Conservation (phyloP, 2,113 vertebrate genomes). For the Gulo gulo region DNA sequence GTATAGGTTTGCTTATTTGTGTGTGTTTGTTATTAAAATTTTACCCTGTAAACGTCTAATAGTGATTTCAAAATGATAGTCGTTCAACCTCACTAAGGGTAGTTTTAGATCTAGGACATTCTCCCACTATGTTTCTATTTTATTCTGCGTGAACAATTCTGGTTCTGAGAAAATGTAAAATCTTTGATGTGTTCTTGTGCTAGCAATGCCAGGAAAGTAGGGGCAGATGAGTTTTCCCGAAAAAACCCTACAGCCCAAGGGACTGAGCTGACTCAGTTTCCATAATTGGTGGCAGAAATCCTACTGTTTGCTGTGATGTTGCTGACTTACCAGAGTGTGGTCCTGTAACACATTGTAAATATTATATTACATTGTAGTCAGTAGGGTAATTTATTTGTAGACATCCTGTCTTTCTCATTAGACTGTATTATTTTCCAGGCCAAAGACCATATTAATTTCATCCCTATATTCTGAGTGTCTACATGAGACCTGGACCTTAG, state of each 20-base stretch:
- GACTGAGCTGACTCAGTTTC: not conserved
- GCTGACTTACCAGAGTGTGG: not conserved
- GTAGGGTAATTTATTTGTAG: not conserved
- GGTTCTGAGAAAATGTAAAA: not conserved
- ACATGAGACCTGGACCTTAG: not conserved
- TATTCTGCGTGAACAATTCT: conserved; percentile 17
- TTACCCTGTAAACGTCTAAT: not conserved
- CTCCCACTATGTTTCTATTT: conserved; percentile 10
- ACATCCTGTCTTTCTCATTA: not conserved
- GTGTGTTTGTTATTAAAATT: not conserved
- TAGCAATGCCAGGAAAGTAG: not conserved
- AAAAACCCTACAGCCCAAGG: not conserved
- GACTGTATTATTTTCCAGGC: not conserved
- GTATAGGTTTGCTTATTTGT: not conserved
- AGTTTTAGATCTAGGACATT: conserved; percentile 11
- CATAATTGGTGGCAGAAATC: not conserved
- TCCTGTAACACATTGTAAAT: not conserved
- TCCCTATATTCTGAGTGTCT: not conserved
- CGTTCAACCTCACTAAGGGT: not conserved
- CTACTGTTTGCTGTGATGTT: not conserved
- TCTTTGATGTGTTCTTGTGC: not conserved
- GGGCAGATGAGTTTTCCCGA: not conserved
- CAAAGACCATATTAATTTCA: not conserved
- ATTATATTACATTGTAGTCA: not conserved
- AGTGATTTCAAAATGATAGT: conserved; percentile 14